These are phyloP conservation scores for Equus quagga DNA, from an alignment of 2,113 vertebrate species.

Conservation along the genomic window DNA sequence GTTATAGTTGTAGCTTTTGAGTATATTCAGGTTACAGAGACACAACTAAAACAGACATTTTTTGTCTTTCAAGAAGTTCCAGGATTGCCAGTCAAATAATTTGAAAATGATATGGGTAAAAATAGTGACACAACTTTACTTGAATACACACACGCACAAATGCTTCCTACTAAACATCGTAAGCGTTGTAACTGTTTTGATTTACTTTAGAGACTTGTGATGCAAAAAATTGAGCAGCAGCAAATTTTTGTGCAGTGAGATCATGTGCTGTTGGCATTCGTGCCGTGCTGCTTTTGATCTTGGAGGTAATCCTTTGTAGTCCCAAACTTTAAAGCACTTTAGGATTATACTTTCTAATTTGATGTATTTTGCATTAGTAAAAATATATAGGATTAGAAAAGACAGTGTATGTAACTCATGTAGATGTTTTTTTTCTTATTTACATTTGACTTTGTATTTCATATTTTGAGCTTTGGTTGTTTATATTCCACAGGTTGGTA, in stretches of 20 bases:
- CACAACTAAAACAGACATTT: conserved; percentile 43
- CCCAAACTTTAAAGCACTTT: conserved; percentile 69
- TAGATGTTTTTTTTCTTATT: conserved; percentile 62
- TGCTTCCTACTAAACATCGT: conserved; percentile 60
- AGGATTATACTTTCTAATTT: conserved; percentile 64
- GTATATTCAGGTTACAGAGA: background rate
- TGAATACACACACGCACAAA: conserved; percentile 44
- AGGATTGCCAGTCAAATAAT: background rate
- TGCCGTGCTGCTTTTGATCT: conserved; percentile 59
- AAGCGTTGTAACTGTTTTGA: conserved; percentile 62
- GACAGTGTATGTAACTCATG: conserved; percentile 50
- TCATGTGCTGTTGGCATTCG: conserved; percentile 56
- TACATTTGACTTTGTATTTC: conserved; percentile 71
- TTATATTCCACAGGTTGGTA: conserved; percentile 33
- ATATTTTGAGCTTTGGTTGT: conserved; percentile 71
- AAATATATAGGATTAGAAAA: conserved; percentile 66
- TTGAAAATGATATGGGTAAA: conserved; percentile 22
- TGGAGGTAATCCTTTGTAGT: conserved; percentile 70
- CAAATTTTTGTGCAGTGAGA: conserved; percentile 27
- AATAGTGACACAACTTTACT: conserved; percentile 41
- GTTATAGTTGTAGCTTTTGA: conserved; percentile 65
- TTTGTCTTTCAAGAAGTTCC: conserved; percentile 56
- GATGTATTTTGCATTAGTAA: conserved; percentile 73
- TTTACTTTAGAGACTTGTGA: conserved; percentile 22
- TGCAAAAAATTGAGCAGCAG: background rate